Conservation (phyloP, 2,113 vertebrate species). For the Turnix velox region DNA sequence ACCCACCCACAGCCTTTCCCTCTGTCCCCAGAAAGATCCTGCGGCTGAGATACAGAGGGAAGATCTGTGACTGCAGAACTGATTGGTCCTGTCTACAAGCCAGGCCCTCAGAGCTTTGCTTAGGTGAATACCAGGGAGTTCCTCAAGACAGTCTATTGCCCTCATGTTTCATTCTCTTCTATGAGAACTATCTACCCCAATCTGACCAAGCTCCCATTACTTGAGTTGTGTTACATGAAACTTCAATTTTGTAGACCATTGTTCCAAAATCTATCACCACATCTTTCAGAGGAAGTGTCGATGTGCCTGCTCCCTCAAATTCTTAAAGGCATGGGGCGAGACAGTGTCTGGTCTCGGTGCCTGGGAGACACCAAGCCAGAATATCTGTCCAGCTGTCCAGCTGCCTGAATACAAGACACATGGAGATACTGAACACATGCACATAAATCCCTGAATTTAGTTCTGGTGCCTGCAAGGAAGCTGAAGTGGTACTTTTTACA, state of each 20-base stretch:
- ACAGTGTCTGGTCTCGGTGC: not conserved
- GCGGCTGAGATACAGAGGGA: not conserved
- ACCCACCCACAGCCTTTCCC: accelerated
- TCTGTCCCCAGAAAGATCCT: not conserved
- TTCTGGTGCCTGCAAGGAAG: not conserved
- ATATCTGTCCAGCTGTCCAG: not conserved
- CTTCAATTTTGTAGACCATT: not conserved
- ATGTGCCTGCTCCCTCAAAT: not conserved
- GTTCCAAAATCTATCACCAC: not conserved
- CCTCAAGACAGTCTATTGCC: not conserved
- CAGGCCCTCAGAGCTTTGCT: not conserved
- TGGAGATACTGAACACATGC: not conserved
- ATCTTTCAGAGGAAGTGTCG: not conserved
- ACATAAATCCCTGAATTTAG: not conserved
- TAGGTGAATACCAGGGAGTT: not conserved
- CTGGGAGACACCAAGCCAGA: not conserved
- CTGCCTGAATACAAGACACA: not conserved
- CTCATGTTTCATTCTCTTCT: accelerated
- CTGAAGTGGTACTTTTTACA: too few species aligned
- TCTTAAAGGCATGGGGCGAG: not conserved
- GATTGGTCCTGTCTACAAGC: not conserved
- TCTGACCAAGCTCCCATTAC: not conserved
- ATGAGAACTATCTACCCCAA: too few species aligned
- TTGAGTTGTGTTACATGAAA: not conserved
- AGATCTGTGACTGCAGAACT: not conserved